Evolutionary conservation across 2,888 invertebrate species (phyloP), one percentile per base, ranked within the genome.

Genomic region (Athripsodes cinereus): DNA sequence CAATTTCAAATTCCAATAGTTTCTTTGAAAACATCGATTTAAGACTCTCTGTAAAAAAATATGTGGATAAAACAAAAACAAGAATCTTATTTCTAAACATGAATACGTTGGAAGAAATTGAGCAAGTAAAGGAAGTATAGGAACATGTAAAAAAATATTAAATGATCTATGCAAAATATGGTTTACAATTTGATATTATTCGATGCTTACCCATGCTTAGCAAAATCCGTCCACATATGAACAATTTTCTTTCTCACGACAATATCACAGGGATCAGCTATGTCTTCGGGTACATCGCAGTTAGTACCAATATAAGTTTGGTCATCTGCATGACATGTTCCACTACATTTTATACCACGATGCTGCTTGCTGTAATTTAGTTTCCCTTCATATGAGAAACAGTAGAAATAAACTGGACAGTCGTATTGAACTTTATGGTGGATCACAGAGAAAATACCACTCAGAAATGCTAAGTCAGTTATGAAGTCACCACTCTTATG

Each of bases 151-250:
- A n/a, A n/a, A n/a, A n/a, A n/a, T n/a, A n/a, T n/a, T n/a, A n/a
- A n/a, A n/a, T n/a, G n/a, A n/a, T n/a, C n/a, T n/a, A n/a, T n/a
- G n/a, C n/a, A n/a, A n/a, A n/a, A n/a, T n/a, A n/a, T n/a, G n/a
- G n/a, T n/a, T n/a, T n/a, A n/a, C n/a, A n/a, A n/a, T n/a, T n/a
- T n/a, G n/a, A n/a, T n/a, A n/a, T n/a, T n/a, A n/a, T n/a, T n/a
- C n/a, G n/a, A n/a, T n/a, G n/a, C 74, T 71, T 65, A 79, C 79
- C 77, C 76, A 66, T 67, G 70, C 65, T 74, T 78, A 6, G 78
- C 78, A 52, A 79, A 79, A 59, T 77, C 75, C 0, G 77, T 74
- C 78, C 78, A 79, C 75, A 79, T 74, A 69, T 72, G 73, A 0
- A 78, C 74, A 76, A 79, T 74, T 22, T 76, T 74, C 0, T 74